These are phyloP conservation scores for Drosophila histrio DNA, from an alignment of 2,888 invertebrate genomes.

Conservation along the genomic window DNA sequence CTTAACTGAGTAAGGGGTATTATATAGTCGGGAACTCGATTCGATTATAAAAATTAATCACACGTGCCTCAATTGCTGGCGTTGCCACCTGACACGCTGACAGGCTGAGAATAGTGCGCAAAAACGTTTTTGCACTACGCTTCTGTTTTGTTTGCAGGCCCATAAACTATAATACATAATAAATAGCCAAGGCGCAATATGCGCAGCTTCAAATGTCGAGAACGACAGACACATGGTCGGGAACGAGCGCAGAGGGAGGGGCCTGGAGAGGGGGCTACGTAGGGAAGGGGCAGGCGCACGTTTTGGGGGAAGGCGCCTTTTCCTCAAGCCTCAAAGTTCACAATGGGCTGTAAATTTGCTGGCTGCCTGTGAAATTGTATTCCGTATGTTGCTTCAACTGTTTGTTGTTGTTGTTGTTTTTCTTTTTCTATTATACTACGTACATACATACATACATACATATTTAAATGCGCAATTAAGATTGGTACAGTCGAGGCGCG, in stretches of 20 bases:
- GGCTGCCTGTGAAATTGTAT: conserved; percentile 27
- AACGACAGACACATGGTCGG: conserved; percentile 49
- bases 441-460: conserved; percentile 30
- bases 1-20: too few relatives aligned
- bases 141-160: conserved; percentile 50
- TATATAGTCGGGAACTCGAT: too few relatives aligned
- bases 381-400: conserved; percentile 27
- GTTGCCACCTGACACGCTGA: conserved; percentile 50
- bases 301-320: conserved; percentile 58
- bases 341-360: conserved; percentile 59
- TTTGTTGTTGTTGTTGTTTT: conserved; percentile 47
- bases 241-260: conserved; percentile 26
- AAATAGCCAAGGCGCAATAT: conserved; percentile 76
- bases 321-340: conserved; percentile 67
- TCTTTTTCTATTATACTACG: conserved; percentile 47
- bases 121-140: conserved; percentile 46
- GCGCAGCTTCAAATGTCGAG: conserved; percentile 67
- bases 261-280: not conserved
- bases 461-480: conserved; percentile 80
- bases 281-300: conserved; percentile 14
- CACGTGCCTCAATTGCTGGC: conserved; percentile 28
- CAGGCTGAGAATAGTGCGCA: conserved; percentile 54
- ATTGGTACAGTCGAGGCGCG: conserved; percentile 65
- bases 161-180: conserved; percentile 70
- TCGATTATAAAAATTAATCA: too few relatives aligned